A percentile compares a stretch with the other conserved stretches of the same genome.
Conservation (phyloP, 2,797 vertebrate genomes). For the Thamnophis elegans region DNA sequence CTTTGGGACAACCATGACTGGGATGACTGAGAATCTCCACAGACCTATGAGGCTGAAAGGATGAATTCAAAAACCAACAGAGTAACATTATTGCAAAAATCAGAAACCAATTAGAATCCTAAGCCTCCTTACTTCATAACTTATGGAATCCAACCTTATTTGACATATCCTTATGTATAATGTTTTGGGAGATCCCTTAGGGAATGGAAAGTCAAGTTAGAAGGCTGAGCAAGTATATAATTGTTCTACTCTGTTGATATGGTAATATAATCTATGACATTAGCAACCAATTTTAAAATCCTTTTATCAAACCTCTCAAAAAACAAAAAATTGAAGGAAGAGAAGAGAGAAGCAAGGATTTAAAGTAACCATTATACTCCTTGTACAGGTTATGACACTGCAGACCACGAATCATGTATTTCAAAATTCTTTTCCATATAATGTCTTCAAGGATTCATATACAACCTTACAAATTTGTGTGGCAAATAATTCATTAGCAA, state of each 20-base stretch:
- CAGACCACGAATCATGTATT: constrained; percentile 32
- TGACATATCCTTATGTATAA: not conserved
- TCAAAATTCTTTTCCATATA: constrained; percentile 49
- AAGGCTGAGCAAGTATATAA: not conserved
- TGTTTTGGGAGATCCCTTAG: not conserved
- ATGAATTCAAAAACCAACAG: not conserved
- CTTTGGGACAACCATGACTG: no score
- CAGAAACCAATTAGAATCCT: not conserved
- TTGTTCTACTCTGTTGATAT: not conserved
- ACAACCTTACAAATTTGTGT: constrained; percentile 30
- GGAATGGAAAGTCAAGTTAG: not conserved
- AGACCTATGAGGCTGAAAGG: not conserved
- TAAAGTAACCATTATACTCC: constrained; percentile 44
- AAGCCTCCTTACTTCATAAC: not conserved
- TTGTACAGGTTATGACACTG: constrained; percentile 55
- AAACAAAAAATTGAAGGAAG: constrained; percentile 48
- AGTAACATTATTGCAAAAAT: not conserved
- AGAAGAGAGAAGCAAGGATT: constrained; percentile 12
- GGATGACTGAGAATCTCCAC: no score
- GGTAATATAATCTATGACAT: constrained; percentile 24
- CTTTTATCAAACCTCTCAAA: constrained; percentile 20
- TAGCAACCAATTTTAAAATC: constrained; percentile 36
- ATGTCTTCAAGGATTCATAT: constrained; percentile 57
- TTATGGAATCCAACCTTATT: not conserved
- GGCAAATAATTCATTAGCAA: not conserved